phyloP scores from a whole-genome alignment of 1,140 invertebrate species.

The Drosophila arawakana region DNA sequence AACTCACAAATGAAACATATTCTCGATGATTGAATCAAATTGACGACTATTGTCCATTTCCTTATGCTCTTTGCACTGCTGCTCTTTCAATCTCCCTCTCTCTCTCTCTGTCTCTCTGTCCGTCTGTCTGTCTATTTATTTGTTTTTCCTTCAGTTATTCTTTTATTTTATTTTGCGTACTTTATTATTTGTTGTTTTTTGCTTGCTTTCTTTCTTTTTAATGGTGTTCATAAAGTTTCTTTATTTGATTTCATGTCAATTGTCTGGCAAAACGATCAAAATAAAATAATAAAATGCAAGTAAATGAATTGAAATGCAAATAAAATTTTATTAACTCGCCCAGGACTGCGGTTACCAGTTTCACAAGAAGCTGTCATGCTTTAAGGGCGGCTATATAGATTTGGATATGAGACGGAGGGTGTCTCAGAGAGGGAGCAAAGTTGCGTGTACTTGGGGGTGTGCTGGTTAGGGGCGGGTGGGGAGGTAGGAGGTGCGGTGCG shows the following conservation, averaged over 20 bases:
- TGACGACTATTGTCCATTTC: constrained; percentile 9
- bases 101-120: too few species aligned
- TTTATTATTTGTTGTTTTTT: too few species aligned
- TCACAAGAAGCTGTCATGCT: constrained; percentile 9
- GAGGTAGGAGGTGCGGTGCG: background rate
- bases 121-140: background rate
- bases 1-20: constrained; percentile 6
- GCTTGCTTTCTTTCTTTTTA: constrained; percentile 40
- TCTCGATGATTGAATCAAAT: constrained; percentile 9
- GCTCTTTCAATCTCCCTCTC: too few species aligned
- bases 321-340: constrained; percentile 74
- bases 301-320: constrained; percentile 77
- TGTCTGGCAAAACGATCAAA: constrained; percentile 60
- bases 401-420: background rate
- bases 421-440: background rate
- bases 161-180: constrained; percentile 3
- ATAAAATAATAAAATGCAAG: constrained; percentile 78
- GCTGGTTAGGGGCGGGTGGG: background rate
- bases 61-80: background rate
- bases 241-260: constrained; percentile 76
- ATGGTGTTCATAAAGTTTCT: constrained; percentile 64
- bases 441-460: background rate
- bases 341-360: constrained; percentile 37
- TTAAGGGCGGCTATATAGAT: background rate
- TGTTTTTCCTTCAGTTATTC: background rate